Base-by-base conservation (phyloP, 1,140 invertebrate genomes). In the Fopius arisanus region DNA sequence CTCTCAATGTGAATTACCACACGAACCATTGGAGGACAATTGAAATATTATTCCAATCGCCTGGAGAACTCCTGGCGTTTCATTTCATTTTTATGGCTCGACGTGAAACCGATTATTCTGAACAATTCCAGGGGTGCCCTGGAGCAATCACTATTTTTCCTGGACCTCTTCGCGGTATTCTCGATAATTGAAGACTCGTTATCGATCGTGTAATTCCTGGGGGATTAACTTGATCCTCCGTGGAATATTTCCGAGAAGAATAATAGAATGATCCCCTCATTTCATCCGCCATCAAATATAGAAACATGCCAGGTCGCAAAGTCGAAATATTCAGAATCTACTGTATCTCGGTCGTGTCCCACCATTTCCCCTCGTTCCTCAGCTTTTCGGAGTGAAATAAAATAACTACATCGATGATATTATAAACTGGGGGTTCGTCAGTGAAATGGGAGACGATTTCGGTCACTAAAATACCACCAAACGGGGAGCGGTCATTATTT, bases 391-490 rank as follows among this genome's bases (percentile, higher is more conserved):
- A 31, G 33, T 37, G 3, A 59, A 59, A 59, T 59, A 28, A 59
- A 59, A 59, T 59, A 59, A 59, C 54, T 12, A 59, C 54, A 59
- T 59, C 54, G 54, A 59, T 59, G 54, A 59, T 59, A 59, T 59
- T 26, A 59, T 59, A 59, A 59, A 59, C 54, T 59, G 2, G 54
- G 54, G 14, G 16, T 28, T 59, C 23, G 19, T 9, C 3, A 14
- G 3, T 23, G 23, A 28, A 59, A 59, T 23, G 23, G 14, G 23
- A 59, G 23, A 59, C 54, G 54, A 59, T 26, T 26, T 59, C 21
- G 54, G 54, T n/a, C n/a, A n/a, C n/a, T n/a, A n/a, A n/a, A n/a
- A n/a, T n/a, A n/a, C n/a, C n/a, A n/a, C n/a, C n/a, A n/a, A n/a
- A n/a, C n/a, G n/a, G n/a, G n/a, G n/a, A n/a, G n/a, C n/a, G n/a